Evolutionary conservation across 35 echinoderm and acorn worm species (phyloP), one percentile per base, ranked within the genome.

Genomic region (Antedon bifida): DNA sequence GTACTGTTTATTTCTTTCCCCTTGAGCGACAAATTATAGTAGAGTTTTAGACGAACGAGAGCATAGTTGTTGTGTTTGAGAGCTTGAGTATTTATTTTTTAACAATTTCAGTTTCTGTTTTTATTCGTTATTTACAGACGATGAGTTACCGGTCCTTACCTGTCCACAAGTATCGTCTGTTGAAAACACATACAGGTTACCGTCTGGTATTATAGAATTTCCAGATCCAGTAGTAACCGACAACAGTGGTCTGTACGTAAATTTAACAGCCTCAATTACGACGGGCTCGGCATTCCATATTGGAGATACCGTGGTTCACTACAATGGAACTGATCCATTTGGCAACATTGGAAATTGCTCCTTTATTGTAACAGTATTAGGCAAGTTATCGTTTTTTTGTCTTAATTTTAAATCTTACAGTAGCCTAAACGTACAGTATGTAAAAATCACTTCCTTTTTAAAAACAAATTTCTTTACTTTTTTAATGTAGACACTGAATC

Each of bases 361-460:
- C 29, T 82, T 82, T 81, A 30, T 39, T 11, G 35, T 81, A 12
- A 82, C 80, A 82, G 80, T 82, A 31, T 10, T 28, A 82, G 80
- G 79, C 30, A 30, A 36, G 51, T 64, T 42, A 42, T 42, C 4
- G 38, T 42, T 4, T 42, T 4, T 14, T 42, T 42, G 38, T 4
- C 14, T 7, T 42, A 42, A 42, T 42, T 4, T 14, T 42, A 7
- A 7, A 7, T 14, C 14, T 42, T 42, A 42, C 38, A 42, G 38
- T n/a, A n/a, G n/a, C n/a, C n/a, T n/a, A n/a, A n/a, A 42, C 14
- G 38, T 7, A 14, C 38, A 42, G 38, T 42, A 7, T 42, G 5
- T 7, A 42, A 42, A 42, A 42, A 42, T 42, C 14, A 14, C 38
- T 42, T 42, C 38, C 14, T 42, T 42, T 42, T 42, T 42, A 42